A percentile compares a stretch with the other conserved stretches of the same genome.
Evolutionary conservation across 2,888 invertebrate species (phyloP).

Genomic region (Agrotis exclamationis): DNA sequence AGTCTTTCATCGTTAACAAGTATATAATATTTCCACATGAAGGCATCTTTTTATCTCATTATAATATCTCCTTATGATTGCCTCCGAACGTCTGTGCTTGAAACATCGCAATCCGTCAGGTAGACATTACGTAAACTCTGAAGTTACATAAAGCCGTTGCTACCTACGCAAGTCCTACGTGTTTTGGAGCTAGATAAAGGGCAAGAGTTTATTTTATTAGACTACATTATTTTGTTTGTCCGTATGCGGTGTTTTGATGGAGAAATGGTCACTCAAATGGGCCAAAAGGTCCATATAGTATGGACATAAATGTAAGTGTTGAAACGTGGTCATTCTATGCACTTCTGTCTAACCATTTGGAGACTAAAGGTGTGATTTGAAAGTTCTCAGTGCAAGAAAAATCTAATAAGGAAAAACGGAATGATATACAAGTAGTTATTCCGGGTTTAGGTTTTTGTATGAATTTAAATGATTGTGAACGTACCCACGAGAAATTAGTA

Average conservation of each 20-base stretch:
- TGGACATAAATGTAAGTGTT: too few relatives aligned
- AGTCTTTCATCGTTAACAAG: background rate
- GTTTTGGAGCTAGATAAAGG: conserved; percentile 26
- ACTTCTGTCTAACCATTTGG: background rate
- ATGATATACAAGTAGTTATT: too few relatives aligned
- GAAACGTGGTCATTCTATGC: background rate
- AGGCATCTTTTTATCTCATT: conserved; percentile 14
- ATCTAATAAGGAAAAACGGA: too few relatives aligned
- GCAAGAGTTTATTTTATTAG: background rate
- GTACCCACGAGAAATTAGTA: too few relatives aligned
- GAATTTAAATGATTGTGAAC: too few relatives aligned
- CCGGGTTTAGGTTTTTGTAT: too few relatives aligned
- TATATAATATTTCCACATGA: conserved; percentile 32
- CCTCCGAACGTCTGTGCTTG: conserved; percentile 27
- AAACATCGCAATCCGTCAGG: conserved; percentile 30
- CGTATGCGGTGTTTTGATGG: background rate
- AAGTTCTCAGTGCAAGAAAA: too few relatives aligned
- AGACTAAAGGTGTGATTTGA: too few relatives aligned
- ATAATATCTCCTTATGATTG: conserved; percentile 5
- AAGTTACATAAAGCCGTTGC: conserved; percentile 24
- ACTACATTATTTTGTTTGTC: background rate
- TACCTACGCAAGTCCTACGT: conserved; percentile 46
- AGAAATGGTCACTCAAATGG: background rate
- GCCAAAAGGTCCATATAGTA: too few relatives aligned
- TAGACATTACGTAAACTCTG: conserved; percentile 36